Conservation (phyloP, 2,888 invertebrate species). For the Ditylenchus weischeri region DNA sequence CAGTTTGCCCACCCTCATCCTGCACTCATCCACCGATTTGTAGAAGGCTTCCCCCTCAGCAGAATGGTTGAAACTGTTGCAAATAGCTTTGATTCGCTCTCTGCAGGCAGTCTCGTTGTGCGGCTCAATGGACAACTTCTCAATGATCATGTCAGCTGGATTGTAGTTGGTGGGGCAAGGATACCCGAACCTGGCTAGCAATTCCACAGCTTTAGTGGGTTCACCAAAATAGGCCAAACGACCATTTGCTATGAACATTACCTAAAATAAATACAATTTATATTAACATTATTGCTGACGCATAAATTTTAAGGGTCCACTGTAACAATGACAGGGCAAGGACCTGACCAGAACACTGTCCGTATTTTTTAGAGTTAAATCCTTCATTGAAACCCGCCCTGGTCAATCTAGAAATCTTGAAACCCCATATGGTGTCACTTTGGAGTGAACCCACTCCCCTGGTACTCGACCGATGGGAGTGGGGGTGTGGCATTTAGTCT, state of each 20-base stretch:
- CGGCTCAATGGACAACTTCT: slow-evolving; percentile 73
- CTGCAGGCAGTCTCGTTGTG: slow-evolving; percentile 33
- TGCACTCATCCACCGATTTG: slow-evolving; percentile 16
- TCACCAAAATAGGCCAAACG: slow-evolving; percentile 78
- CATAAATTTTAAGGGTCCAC: too few relatives aligned
- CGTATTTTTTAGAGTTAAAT: too few relatives aligned
- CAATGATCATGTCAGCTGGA: slow-evolving; percentile 88
- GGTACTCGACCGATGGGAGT: too few relatives aligned
- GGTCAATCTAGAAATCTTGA: neutral
- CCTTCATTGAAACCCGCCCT: neutral
- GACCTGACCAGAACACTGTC: too few relatives aligned
- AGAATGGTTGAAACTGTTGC: slow-evolving; percentile 55
- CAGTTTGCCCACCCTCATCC: slow-evolving; percentile 2
- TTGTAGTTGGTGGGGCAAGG: slow-evolving; percentile 78
- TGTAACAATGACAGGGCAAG: too few relatives aligned
- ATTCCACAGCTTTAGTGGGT: slow-evolving; percentile 55
- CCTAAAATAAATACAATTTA: slow-evolving; percentile 38
- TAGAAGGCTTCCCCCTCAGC: slow-evolving; percentile 37
- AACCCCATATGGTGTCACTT: too few relatives aligned
- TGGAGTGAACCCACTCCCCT: too few relatives aligned
- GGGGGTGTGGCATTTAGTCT: too few relatives aligned
- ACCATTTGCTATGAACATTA: slow-evolving; percentile 80
- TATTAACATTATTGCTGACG: too few relatives aligned
- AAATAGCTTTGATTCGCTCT: slow-evolving; percentile 48
- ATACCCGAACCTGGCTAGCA: slow-evolving; percentile 53